phyloP scores from a whole-genome alignment of 2,797 vertebrate genomes.

The Chrysocyon brachyurus region DNA sequence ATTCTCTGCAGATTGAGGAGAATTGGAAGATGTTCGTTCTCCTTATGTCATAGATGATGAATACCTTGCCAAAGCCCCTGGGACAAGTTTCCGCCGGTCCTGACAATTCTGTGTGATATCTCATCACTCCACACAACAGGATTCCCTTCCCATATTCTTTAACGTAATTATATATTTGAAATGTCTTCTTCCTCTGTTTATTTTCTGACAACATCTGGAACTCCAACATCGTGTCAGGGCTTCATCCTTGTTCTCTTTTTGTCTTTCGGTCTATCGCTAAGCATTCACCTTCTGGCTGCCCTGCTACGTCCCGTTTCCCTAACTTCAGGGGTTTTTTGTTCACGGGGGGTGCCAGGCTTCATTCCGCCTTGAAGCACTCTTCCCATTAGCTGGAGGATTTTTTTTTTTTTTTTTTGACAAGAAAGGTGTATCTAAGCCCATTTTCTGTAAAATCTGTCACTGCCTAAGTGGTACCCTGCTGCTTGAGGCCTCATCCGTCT shows the following conservation, averaged over 20 bases:
- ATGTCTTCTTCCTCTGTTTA: not conserved
- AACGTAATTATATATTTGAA: not conserved
- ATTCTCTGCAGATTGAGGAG: not conserved
- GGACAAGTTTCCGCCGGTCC: not conserved
- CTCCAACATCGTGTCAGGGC: not conserved
- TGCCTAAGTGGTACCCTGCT: slow-evolving; percentile 76
- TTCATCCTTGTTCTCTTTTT: not conserved
- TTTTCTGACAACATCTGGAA: not conserved
- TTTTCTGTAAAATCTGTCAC: slow-evolving; percentile 70
- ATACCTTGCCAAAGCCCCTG: not conserved
- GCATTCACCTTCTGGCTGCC: not conserved
- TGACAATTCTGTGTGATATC: not conserved
- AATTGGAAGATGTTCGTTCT: not conserved
- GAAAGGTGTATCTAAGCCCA: slow-evolving; percentile 67
- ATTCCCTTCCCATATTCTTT: not conserved
- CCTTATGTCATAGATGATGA: not conserved
- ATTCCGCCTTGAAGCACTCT: slow-evolving; percentile 55
- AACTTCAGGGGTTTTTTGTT: slow-evolving; percentile 39
- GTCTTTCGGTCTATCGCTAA: not conserved
- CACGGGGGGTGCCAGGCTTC: not conserved
- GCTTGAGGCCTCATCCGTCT: slow-evolving; percentile 65
- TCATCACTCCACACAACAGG: not conserved
- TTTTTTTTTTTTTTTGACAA: slow-evolving; percentile 51
- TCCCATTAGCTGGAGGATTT: slow-evolving; percentile 44
- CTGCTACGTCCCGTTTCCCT: slow-evolving; percentile 37